phyloP scores from a whole-genome alignment of 1,140 invertebrate species.

The Idris sp. region DNA sequence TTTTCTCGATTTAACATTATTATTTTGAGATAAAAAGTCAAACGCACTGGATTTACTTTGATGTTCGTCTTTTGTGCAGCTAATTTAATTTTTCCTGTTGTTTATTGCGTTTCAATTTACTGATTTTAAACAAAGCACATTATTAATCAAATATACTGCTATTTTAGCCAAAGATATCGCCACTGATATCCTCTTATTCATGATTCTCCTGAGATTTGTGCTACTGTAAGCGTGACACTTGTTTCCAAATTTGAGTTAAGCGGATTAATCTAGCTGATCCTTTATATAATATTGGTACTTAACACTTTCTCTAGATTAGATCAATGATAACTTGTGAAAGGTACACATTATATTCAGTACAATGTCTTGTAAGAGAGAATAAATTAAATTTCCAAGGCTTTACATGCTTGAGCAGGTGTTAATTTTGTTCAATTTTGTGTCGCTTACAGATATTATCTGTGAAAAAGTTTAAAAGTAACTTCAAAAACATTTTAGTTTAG shows the following conservation, averaged over 20 bases:
- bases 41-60: too few relatives aligned
- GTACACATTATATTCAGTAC: neutral
- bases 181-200: conserved; percentile 51
- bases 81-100: conserved; percentile 12
- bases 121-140: neutral
- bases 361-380: conserved; percentile 13
- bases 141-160: conserved; percentile 10
- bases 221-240: conserved; percentile 50
- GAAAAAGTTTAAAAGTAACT: too few relatives aligned
- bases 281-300: conserved; percentile 31
- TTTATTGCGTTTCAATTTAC: conserved; percentile 18
- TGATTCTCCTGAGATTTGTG: conserved; percentile 41
- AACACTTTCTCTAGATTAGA: conserved; percentile 24
- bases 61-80: neutral
- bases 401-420: conserved; percentile 6
- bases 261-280: conserved; percentile 40
- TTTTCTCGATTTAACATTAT: too few relatives aligned
- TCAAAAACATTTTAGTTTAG: too few relatives aligned
- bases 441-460: too few relatives aligned
- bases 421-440: conserved; percentile 2
- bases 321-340: conserved; percentile 22
- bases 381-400: conserved; percentile 22
- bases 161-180: conserved; percentile 27
- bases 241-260: conserved; percentile 52
- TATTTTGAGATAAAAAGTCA: too few relatives aligned